Evolutionary conservation across 2,113 vertebrate species (phyloP), one percentile per base, ranked within the genome.

Genomic region (Spermophilus dauricus): DNA sequence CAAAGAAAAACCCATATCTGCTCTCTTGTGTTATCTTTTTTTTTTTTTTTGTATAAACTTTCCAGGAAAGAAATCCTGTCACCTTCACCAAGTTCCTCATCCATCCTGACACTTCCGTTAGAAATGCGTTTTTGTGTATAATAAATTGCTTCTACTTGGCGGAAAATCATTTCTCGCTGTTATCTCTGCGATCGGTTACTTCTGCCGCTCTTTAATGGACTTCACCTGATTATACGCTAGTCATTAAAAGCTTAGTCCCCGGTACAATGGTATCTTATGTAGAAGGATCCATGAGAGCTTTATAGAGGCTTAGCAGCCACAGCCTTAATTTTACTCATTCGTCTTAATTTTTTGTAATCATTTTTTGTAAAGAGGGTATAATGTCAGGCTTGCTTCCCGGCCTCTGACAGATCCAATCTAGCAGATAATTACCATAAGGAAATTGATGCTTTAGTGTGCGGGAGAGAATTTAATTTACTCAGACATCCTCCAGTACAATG

Each of bases 401-500:
- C 99, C 98, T 99, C 99, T 99, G 99, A 99, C 99, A 99, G 99
- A 99, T 99, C 99, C 99, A 99, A 99, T 99, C 99, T 99, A 99
- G 99, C 99, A 99, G 99, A 99, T 99, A 99, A 99, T 99, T 99
- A 99, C 99, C 99, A 99, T 99, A 99, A 99, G 99, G 99, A 99
- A 99, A 99, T 99, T 99, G 99, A 99, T 99, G 99, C 99, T 99
- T 99, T 99, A 99, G 99, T 99, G 99, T 99, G 99, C 99, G 98
- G 99, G 99, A 99, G 99, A 99, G 99, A 99, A 99, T 99, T 99
- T 99, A 99, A 99, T 99, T 99, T 99, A 99, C 99, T 99, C 99
- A 99, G 99, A 99, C 99, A 99, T 99, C 99, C 99, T 98, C 97
- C 99, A 99, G 99, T 98, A 99, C 99, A 99, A 99, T 99, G 99